These are phyloP conservation scores for Baccha elongata DNA, from an alignment of 2,888 invertebrate species.

Conservation along the genomic window DNA sequence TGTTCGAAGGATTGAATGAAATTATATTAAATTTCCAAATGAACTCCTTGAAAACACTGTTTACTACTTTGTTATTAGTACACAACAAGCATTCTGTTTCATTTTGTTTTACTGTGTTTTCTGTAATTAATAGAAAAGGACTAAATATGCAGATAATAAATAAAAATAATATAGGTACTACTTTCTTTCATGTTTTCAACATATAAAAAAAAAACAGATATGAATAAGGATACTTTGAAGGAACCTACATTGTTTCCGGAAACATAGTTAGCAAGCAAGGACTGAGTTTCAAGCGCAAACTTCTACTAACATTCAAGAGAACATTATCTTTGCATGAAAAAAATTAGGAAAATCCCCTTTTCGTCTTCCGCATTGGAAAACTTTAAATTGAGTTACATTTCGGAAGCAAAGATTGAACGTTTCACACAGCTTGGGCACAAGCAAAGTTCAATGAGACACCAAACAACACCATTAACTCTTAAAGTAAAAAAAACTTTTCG, in stretches of 20 bases:
- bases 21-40: slow-evolving; percentile 40
- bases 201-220: not conserved
- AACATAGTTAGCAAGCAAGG: too few relatives aligned
- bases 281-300: not conserved
- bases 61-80: slow-evolving; percentile 1
- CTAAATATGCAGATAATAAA: not conserved
- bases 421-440: slow-evolving; percentile 1
- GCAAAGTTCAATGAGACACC: slow-evolving; percentile 16
- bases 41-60: not conserved
- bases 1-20: slow-evolving; percentile 24
- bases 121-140: not conserved
- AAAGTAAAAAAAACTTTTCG: slow-evolving; percentile 27
- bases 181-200: not conserved
- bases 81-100: slow-evolving; percentile 8
- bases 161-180: too few relatives aligned
- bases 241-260: not conserved
- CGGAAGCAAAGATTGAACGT: not conserved
- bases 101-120: slow-evolving; percentile 7
- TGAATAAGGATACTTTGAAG: not conserved
- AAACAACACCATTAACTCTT: not conserved
- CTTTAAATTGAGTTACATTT: slow-evolving; percentile 18
- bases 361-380: slow-evolving; percentile 30
- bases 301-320: not conserved
- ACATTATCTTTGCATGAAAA: slow-evolving; percentile 18
- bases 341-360: slow-evolving; percentile 20